Evolutionary conservation across 2,797 vertebrate species (phyloP).

Genomic region (Oophaga sylvatica): DNA sequence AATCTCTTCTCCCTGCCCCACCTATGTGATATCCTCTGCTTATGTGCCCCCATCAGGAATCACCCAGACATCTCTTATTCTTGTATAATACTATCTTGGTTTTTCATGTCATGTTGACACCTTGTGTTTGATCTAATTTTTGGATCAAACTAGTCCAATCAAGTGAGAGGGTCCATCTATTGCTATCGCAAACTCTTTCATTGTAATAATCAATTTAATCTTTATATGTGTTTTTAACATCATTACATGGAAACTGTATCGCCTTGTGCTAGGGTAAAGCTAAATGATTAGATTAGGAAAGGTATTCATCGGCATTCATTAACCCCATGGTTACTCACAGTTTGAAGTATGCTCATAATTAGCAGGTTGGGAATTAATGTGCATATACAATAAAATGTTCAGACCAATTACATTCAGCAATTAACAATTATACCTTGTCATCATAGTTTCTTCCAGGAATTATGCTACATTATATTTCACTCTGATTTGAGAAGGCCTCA

Average conservation of each 20-base stretch:
- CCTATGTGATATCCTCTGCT: neutral
- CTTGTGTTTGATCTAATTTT: too few species aligned
- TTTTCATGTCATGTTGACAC: too few species aligned
- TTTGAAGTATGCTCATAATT: neutral
- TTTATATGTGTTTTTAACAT: neutral
- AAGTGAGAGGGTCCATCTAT: too few species aligned
- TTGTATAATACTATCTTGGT: too few species aligned
- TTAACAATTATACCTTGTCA: neutral
- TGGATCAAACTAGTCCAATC: too few species aligned
- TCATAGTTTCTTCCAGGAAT: neutral
- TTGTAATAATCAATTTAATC: neutral
- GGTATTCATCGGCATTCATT: neutral
- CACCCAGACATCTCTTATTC: too few species aligned
- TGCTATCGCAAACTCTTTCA: neutral
- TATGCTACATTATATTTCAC: too few species aligned
- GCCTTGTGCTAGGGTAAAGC: neutral
- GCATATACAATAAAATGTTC: neutral
- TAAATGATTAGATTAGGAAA: neutral
- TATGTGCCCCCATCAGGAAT: neutral
- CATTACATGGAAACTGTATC: neutral
- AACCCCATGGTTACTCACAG: neutral
- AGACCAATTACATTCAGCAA: neutral
- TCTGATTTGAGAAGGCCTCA: too few species aligned
- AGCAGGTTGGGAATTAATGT: neutral
- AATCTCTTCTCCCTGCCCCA: conserved; percentile 2